Percentiles rank a stretch among this genome's conserved stretches.
phyloP scores from a whole-genome alignment of 2,113 vertebrate genomes.

The Oreotrochilus melanogaster region DNA sequence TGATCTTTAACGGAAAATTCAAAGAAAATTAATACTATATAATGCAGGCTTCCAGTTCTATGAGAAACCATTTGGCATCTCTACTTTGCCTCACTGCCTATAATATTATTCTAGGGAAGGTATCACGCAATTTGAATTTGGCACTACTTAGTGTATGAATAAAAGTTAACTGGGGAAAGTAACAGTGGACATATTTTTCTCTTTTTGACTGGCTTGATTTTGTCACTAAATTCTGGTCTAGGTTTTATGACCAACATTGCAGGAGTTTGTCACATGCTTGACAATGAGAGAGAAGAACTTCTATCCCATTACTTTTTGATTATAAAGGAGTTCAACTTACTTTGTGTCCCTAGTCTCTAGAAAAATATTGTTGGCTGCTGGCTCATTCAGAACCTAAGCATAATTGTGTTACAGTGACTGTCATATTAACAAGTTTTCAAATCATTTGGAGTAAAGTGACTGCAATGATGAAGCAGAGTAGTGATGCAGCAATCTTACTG shows the following conservation, averaged over 20 bases:
- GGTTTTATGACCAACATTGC: neutral
- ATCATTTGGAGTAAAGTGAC: neutral
- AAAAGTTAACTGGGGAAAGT: neutral
- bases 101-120: neutral
- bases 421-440: neutral
- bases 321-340: neutral
- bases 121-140: neutral
- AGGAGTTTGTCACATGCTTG: neutral
- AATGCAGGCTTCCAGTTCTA: neutral
- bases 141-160: neutral
- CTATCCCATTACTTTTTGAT: neutral
- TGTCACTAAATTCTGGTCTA: neutral
- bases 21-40: neutral
- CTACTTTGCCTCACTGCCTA: neutral
- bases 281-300: neutral
- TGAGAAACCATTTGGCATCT: neutral
- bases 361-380: neutral
- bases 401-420: neutral
- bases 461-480: neutral
- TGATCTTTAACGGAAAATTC: slow-evolving; percentile 27
- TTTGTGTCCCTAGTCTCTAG: neutral
- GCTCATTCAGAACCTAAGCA: neutral
- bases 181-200: neutral
- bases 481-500: neutral
- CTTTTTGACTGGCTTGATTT: neutral